Conservation (phyloP, 2,888 invertebrate species). For the Peribatodes rhomboidaria region DNA sequence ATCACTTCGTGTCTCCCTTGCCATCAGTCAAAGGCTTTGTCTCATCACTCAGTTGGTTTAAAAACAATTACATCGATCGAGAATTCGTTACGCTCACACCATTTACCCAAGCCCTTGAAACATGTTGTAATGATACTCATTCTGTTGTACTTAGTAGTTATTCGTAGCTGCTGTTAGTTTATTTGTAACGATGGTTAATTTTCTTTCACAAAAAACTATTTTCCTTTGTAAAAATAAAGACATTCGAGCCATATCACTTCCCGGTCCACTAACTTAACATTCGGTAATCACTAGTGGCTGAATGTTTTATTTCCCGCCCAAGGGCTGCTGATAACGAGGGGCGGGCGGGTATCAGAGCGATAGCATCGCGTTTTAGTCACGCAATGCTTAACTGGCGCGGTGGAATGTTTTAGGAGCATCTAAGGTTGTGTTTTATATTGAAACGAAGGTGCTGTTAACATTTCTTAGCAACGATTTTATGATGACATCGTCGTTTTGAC, state of each 20-base stretch:
- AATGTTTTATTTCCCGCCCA: slow-evolving; percentile 75
- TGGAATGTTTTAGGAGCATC: slow-evolving; percentile 2
- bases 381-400: slow-evolving; percentile 60
- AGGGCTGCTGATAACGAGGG: slow-evolving; percentile 68
- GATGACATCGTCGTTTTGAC: too few relatives aligned
- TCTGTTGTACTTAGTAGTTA: too few relatives aligned
- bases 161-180: too few relatives aligned
- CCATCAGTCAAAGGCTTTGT: too few relatives aligned
- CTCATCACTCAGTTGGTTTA: too few relatives aligned
- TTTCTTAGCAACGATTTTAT: neutral
- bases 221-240: slow-evolving; percentile 24
- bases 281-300: slow-evolving; percentile 57
- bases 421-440: slow-evolving; percentile 2
- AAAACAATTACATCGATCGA: too few relatives aligned
- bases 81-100: too few relatives aligned
- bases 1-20: too few relatives aligned
- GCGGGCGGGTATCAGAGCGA: slow-evolving; percentile 60
- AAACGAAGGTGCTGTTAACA: neutral
- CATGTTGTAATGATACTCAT: too few relatives aligned
- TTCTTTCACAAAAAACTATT: neutral
- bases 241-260: slow-evolving; percentile 31
- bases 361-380: slow-evolving; percentile 72
- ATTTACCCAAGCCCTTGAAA: too few relatives aligned
- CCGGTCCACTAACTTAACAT: slow-evolving; percentile 39
- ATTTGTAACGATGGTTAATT: neutral